Percentiles rank a stretch among this genome's conserved stretches.
Conservation (phyloP, 2,888 invertebrate species). For the Pediacus dermestoides region DNA sequence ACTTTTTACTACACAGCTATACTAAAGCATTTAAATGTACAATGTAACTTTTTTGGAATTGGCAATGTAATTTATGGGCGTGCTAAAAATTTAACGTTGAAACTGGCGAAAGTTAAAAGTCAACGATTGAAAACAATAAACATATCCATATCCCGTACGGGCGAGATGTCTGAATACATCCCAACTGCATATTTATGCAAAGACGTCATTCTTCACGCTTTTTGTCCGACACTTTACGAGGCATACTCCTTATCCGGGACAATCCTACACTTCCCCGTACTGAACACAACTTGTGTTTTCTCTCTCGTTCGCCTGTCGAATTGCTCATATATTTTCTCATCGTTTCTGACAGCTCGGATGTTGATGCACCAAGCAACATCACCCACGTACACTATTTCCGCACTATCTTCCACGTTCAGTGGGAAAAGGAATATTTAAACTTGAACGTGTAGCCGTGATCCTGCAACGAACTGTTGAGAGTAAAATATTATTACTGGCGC, state of each 20-base stretch:
- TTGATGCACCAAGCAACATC: slow-evolving; percentile 4
- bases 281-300: slow-evolving; percentile 4
- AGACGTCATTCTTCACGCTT: slow-evolving; percentile 21
- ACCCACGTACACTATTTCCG: neutral
- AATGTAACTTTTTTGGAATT: slow-evolving; percentile 21
- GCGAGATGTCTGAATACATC: slow-evolving; percentile 22
- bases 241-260: slow-evolving; percentile 15
- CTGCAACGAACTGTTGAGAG: too few species aligned
- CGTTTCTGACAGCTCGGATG: slow-evolving; percentile 7
- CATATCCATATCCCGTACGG: slow-evolving; percentile 26
- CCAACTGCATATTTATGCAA: slow-evolving; percentile 26
- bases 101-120: slow-evolving; percentile 22
- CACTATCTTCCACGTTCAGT: neutral
- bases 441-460: neutral
- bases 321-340: slow-evolving; percentile 14
- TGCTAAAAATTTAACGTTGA: slow-evolving; percentile 19
- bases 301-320: slow-evolving; percentile 9
- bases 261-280: slow-evolving; percentile 11
- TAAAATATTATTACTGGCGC: slow-evolving; percentile 8
- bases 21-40: slow-evolving; percentile 24
- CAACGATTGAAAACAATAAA: slow-evolving; percentile 29
- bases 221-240: slow-evolving; percentile 23
- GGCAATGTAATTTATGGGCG: slow-evolving; percentile 23
- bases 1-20: slow-evolving; percentile 23
- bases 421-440: neutral